These are phyloP conservation scores for Gryllus longicercus DNA, from an alignment of 2,888 invertebrate genomes.

Conservation along the genomic window DNA sequence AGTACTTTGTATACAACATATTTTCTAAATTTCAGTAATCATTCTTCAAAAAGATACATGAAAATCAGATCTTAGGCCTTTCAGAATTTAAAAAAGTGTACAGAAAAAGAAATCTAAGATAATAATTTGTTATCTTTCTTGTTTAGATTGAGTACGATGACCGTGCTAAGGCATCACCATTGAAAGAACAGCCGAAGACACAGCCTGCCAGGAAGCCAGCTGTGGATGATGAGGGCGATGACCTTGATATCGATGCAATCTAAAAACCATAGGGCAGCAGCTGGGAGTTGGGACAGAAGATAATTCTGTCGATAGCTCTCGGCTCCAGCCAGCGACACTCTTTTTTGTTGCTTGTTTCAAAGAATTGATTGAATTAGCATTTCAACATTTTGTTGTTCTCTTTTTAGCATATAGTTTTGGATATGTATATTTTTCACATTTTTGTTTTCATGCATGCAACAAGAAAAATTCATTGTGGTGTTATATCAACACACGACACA, in stretches of 20 bases:
- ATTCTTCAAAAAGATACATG: too few relatives aligned
- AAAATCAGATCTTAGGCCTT: too few relatives aligned
- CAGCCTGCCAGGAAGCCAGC: constrained; percentile 42
- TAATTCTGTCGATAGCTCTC: background rate
- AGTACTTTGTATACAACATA: too few relatives aligned
- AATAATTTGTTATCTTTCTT: constrained; percentile 22
- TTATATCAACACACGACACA: background rate
- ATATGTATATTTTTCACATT: constrained; percentile 2
- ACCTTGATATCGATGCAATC: constrained; percentile 91
- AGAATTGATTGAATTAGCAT: background rate
- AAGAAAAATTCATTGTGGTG: background rate
- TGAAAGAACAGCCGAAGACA: constrained; percentile 58
- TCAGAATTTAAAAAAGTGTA: too few relatives aligned
- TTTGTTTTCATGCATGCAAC: background rate
- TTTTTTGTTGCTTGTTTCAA: background rate
- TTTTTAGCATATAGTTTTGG: constrained; percentile 5
- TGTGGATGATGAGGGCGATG: constrained; percentile 69
- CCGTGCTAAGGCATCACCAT: constrained; percentile 71
- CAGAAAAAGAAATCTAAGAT: too few relatives aligned
- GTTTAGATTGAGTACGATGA: constrained; percentile 82
- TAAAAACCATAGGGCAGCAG: constrained; percentile 50
- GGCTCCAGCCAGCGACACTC: background rate
- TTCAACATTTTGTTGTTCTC: background rate
- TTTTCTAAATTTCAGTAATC: too few relatives aligned
- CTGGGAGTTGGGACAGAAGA: background rate